Conservation (phyloP, 2,113 vertebrate genomes). For the Electrona antarctica region DNA sequence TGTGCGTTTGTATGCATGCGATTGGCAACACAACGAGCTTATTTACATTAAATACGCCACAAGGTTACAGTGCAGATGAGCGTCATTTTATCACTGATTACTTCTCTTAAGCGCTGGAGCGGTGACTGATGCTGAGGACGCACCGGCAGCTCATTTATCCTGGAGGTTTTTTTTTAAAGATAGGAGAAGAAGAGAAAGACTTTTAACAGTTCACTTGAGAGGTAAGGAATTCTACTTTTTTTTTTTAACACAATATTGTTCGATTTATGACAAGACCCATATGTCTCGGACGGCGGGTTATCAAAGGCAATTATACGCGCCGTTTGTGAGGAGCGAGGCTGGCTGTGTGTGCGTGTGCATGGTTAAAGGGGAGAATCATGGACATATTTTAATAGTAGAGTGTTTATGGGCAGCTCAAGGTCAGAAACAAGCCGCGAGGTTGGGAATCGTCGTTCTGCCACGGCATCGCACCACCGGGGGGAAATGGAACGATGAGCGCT, state of each 20-base stretch:
- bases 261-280: conserved; percentile 15
- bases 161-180: conserved; percentile 81
- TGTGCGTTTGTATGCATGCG: conserved; percentile 86
- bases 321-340: conserved; percentile 77
- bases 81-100: conserved; percentile 99
- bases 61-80: conserved; percentile 99
- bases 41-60: conserved; percentile 99
- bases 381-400: conserved; percentile 84
- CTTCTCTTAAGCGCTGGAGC: conserved; percentile 93
- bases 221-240: conserved; percentile 87
- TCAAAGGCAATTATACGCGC: conserved; percentile 77
- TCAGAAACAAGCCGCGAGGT: conserved; percentile 87
- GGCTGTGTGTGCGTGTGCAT: conserved; percentile 74
- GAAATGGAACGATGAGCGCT: conserved; percentile 80
- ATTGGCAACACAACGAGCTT: conserved; percentile 98
- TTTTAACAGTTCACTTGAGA: conserved; percentile 87
- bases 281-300: conserved; percentile 68
- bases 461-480: conserved; percentile 68
- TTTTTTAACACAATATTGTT: conserved; percentile 41
- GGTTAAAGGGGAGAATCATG: conserved; percentile 60
- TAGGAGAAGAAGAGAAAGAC: conserved; percentile 76
- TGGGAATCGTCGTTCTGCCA: conserved; percentile 79
- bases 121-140: conserved; percentile 91
- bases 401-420: conserved; percentile 93
- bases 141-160: conserved; percentile 84